Base-by-base conservation (phyloP, 2,797 vertebrate species). In the Myioborus melanocephalus region DNA sequence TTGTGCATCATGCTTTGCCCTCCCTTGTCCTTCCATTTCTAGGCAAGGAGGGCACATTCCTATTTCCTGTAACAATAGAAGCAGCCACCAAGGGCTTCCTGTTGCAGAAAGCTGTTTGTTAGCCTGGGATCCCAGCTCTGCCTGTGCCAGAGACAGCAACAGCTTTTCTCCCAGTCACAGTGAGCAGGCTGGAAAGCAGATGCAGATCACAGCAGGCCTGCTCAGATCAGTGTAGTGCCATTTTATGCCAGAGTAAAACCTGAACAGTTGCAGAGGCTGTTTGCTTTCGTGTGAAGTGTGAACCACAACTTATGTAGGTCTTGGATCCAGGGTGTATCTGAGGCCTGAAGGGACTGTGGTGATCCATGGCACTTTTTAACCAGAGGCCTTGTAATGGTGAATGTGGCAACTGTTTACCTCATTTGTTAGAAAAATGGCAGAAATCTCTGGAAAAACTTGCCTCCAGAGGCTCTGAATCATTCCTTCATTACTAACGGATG, bases 1-100 rank as follows among this genome's bases (percentile, higher is more conserved):
- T 46, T 5, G 28, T 64, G 49, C 73, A 65, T 78, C 94, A 83
- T 96, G 75, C 85, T 94, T 73, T 94, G 75, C 94, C 44, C n/a
- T 94, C 53, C 73, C 63, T 88, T 43, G 28, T 90, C 63, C 78
- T 94, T 92, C 69, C 61, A 70, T 77, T 86, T 71, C 56, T 71
- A 82, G 76, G 71, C 53, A 83, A 83, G 50, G n/a, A 94, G 49
- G 26, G 24, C 12, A 87, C 43, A 61, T 76, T 78, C 47, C 76
- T 82, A 0, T 32, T 87, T 43, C 87, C 70, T 86, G 2, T 34
- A 47, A 53, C 37, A 91, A 70, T 35, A 2, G 1, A 20, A n/a
- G 12, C 34, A 44, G 70, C 50, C 2, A 2, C 87, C 69, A 39
- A 56, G 44, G 47, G 49, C 35, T 83, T 66, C 73, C 56, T 47